Base-by-base conservation (phyloP, 2,888 invertebrate genomes). In the Lasioglossum leucozonium region DNA sequence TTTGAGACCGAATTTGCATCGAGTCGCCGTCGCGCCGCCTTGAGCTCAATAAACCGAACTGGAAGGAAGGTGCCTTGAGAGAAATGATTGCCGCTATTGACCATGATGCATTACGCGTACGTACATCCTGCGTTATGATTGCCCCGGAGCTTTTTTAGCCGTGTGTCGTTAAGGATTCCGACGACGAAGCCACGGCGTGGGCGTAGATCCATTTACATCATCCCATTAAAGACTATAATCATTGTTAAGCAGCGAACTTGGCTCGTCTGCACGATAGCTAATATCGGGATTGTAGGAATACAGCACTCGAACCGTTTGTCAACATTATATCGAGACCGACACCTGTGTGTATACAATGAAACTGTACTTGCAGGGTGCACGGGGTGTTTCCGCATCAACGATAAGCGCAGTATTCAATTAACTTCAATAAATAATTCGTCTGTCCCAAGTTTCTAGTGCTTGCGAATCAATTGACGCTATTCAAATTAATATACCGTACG, bases 31-130 rank as follows among this genome's bases (percentile, higher is more conserved):
- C 4, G n/a, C 26, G 58, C 26, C 62, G 51, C 77, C 77, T 77
- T 69, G 77, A 77, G 47, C 77, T 77, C 67, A 37, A 69, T 77
- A 69, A 26, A 51, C 69, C 44, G 51, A 37, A 47, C 37, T 11
- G 4, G 37, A 55, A 77, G 67, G 51, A 77, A 77, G 47, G 34
- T 37, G 67, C 69, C 40, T 47, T 40, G 76, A 37, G 26, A 65
- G 65, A 67, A 77, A 69, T 26, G 51, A 77, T 51, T 77, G 67
- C n/a, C 67, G 67, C 47, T 67, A 77, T 44, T 67, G 76, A 77
- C 51, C 51, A 34, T 51, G 37, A 77, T 67, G 42, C 42, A 30
- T 30, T 44, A 72, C 30, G 44, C 26, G 67, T 67, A 67, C n/a
- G 18, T 42, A 72, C 42, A 72, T 72, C 42, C 44, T 72, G 71